Conservation (phyloP, 2,888 invertebrate genomes). For the Tachystola acroxantha region DNA sequence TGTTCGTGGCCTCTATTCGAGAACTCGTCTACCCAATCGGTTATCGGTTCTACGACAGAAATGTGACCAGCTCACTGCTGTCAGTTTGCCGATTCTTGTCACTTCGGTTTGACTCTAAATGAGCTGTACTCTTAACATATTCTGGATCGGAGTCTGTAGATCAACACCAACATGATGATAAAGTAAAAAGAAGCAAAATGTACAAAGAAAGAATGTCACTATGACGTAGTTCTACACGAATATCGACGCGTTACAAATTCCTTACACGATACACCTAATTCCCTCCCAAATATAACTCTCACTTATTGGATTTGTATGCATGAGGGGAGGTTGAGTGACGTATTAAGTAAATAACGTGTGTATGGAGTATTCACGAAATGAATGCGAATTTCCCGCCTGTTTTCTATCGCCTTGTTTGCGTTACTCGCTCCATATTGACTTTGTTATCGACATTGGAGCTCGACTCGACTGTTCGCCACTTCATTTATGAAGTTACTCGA, state of each 20-base stretch:
- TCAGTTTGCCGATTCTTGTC: no score
- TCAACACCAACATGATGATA: no score
- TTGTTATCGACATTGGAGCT: constrained; percentile 13
- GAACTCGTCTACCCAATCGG: no score
- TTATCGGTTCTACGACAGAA: no score
- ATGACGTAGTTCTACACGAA: neutral
- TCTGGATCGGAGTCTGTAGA: no score
- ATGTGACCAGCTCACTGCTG: no score
- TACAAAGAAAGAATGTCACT: no score
- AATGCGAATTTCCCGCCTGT: constrained; percentile 2
- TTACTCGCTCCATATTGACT: constrained; percentile 13
- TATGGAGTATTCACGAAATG: neutral
- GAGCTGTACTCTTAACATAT: no score
- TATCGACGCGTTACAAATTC: neutral
- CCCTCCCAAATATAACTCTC: neutral
- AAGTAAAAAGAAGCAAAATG: no score
- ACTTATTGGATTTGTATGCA: constrained; percentile 2
- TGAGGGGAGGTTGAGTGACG: constrained; percentile 1
- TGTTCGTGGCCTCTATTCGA: no score
- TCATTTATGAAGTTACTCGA: neutral
- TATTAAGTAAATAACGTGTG: constrained; percentile 1
- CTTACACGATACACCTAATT: neutral
- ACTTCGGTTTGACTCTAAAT: no score
- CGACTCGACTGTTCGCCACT: neutral
- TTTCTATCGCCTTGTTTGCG: constrained; percentile 9